Conservation (phyloP, 23 tunicate species). For the Halocynthia roretzi region DNA sequence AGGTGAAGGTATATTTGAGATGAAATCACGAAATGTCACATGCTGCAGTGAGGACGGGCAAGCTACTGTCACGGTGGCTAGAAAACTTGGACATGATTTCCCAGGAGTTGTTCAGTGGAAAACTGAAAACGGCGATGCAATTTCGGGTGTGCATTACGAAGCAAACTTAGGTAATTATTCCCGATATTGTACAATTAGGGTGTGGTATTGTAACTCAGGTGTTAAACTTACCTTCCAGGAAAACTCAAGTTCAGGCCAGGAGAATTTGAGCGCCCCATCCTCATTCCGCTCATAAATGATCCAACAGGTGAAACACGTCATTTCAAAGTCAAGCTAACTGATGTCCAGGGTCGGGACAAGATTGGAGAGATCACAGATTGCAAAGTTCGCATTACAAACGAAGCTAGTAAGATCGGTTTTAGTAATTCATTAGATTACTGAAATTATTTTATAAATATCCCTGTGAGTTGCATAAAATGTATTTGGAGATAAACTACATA, state of each 20-base stretch:
- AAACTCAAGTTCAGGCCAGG: slow-evolving; percentile 81
- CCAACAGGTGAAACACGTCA: slow-evolving; percentile 81
- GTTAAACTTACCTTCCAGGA: slow-evolving; percentile 18
- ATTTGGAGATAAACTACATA: not conserved
- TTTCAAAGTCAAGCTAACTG: slow-evolving; percentile 52
- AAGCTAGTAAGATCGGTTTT: slow-evolving; percentile 49
- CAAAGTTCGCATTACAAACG: slow-evolving; percentile 59
- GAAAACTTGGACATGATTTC: slow-evolving; percentile 70
- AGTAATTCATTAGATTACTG: not conserved
- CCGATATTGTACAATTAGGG: not conserved
- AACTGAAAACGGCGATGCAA: slow-evolving; percentile 61
- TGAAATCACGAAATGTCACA: slow-evolving; percentile 54
- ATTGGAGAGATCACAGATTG: slow-evolving; percentile 48
- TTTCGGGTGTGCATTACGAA: slow-evolving; percentile 50
- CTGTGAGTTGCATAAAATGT: not conserved
- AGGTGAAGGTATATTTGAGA: slow-evolving; percentile 81
- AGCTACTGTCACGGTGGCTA: slow-evolving; percentile 53
- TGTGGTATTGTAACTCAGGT: too few species aligned
- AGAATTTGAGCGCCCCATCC: slow-evolving; percentile 65
- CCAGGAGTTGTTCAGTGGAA: slow-evolving; percentile 67
- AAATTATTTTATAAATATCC: not conserved
- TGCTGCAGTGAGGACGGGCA: slow-evolving; percentile 88
- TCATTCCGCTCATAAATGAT: slow-evolving; percentile 70
- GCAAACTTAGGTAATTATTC: slow-evolving; percentile 33
- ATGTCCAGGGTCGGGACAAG: slow-evolving; percentile 77